These are phyloP conservation scores for Dendrocincla fuliginosa DNA, from an alignment of 2,797 vertebrate genomes.

Conservation along the genomic window DNA sequence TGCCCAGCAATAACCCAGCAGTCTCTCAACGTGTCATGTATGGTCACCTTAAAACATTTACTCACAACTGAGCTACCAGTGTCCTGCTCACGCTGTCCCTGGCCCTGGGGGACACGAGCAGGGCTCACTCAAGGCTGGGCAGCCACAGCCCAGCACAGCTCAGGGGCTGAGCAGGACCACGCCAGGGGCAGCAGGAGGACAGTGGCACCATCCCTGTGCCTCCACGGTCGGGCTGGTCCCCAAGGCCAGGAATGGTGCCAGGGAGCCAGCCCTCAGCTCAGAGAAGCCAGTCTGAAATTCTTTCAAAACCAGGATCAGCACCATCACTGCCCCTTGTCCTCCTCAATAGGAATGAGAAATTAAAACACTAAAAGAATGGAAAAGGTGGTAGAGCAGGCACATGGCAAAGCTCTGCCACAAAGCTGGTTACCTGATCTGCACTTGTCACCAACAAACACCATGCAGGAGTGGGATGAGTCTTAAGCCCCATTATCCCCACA, in stretches of 20 bases:
- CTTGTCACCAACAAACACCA: not conserved
- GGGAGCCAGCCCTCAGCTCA: not conserved
- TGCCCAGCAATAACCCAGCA: not conserved
- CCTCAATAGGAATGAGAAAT: not conserved
- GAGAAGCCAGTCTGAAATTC: not conserved
- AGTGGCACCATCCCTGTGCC: not conserved
- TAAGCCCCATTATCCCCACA: not conserved
- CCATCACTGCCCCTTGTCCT: not conserved
- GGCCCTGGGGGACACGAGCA: fast-evolving
- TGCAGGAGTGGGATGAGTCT: not conserved
- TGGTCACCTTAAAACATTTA: not conserved
- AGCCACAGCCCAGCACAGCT: fast-evolving
- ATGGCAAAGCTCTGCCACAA: not conserved
- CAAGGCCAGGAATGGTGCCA: fast-evolving
- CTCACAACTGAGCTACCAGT: not conserved
- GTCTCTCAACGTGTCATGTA: not conserved
- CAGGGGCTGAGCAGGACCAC: fast-evolving
- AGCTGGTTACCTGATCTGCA: not conserved
- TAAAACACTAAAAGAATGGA: not conserved
- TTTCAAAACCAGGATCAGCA: not conserved
- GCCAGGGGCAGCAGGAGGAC: fast-evolving
- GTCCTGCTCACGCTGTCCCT: fast-evolving
- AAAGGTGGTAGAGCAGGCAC: not conserved
- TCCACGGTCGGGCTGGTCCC: fast-evolving
- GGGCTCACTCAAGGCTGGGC: fast-evolving